A percentile compares a stretch with the other conserved stretches of the same genome.
Conservation (phyloP, 2,888 invertebrate species). For the Drosophila robusta region DNA sequence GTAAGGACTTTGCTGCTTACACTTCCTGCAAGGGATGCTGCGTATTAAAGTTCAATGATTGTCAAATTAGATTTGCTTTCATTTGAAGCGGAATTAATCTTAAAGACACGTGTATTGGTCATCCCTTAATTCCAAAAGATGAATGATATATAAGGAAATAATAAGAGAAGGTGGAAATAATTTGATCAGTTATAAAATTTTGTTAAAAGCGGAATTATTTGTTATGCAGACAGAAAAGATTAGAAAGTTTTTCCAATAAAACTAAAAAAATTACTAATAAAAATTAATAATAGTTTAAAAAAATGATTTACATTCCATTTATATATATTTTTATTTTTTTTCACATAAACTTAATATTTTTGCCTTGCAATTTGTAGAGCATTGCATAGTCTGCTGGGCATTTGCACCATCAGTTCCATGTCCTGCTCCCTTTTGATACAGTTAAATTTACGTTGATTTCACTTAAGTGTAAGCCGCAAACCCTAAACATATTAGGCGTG, state of each 20-base stretch:
- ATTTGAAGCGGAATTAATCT: slow-evolving; percentile 32
- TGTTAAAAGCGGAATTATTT: too few species aligned
- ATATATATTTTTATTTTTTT: background rate
- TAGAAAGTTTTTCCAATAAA: too few species aligned
- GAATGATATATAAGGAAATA: slow-evolving; percentile 1
- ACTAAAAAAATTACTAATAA: too few species aligned
- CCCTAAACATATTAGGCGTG: slow-evolving; percentile 72
- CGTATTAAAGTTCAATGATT: slow-evolving; percentile 24
- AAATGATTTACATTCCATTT: background rate
- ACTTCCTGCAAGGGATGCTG: slow-evolving; percentile 25
- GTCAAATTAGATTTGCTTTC: slow-evolving; percentile 40
- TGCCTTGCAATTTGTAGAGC: slow-evolving; percentile 6
- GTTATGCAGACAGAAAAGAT: too few species aligned
- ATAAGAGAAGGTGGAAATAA: background rate
- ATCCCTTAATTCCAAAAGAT: slow-evolving; percentile 9
- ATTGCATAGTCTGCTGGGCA: background rate
- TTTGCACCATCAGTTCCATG: background rate
- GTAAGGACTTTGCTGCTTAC: background rate
- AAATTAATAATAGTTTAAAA: too few species aligned
- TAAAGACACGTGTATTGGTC: slow-evolving; percentile 39
- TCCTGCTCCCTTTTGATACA: slow-evolving; percentile 14
- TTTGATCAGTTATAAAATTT: background rate
- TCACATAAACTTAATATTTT: too few species aligned
- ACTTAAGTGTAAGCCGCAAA: slow-evolving; percentile 69
- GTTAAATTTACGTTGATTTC: slow-evolving; percentile 71